These are phyloP conservation scores for Idaea biselata DNA, from an alignment of 2,888 invertebrate species.

Conservation along the genomic window DNA sequence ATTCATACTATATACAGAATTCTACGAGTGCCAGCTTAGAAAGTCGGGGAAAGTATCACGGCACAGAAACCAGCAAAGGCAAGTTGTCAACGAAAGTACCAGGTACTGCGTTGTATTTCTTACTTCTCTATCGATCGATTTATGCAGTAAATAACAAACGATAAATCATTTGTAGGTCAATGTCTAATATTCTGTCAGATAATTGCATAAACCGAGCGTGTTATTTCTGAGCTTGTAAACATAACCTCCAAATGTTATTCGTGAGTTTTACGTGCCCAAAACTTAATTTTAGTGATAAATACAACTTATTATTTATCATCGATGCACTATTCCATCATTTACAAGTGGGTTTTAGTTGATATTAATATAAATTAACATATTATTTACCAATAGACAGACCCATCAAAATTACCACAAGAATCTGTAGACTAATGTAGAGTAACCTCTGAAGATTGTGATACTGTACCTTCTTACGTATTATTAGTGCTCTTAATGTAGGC, in stretches of 20 bases:
- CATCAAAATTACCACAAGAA: too few species aligned
- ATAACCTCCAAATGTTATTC: conserved; percentile 62
- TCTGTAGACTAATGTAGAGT: too few species aligned
- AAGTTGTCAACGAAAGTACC: conserved; percentile 55
- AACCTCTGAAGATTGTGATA: too few species aligned
- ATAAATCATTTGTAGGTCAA: neutral
- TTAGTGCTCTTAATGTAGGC: too few species aligned
- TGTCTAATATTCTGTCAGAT: conserved; percentile 3
- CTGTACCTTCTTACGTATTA: too few species aligned
- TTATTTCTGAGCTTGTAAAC: conserved; percentile 67
- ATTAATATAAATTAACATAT: neutral
- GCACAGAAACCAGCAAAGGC: conserved; percentile 53
- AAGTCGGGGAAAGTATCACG: conserved; percentile 51
- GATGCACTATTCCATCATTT: neutral
- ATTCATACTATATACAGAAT: conserved; percentile 44
- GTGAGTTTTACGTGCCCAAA: neutral
- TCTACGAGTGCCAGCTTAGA: conserved; percentile 30
- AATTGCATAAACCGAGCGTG: conserved; percentile 25
- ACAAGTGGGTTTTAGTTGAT: neutral
- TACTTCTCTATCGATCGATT: neutral
- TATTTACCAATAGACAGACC: neutral
- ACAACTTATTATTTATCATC: neutral
- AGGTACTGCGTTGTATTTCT: conserved; percentile 32
- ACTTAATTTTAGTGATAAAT: neutral
- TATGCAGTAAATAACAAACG: conserved; percentile 5